Conservation (phyloP, 2,888 invertebrate genomes). For the Spodoptera picta region DNA sequence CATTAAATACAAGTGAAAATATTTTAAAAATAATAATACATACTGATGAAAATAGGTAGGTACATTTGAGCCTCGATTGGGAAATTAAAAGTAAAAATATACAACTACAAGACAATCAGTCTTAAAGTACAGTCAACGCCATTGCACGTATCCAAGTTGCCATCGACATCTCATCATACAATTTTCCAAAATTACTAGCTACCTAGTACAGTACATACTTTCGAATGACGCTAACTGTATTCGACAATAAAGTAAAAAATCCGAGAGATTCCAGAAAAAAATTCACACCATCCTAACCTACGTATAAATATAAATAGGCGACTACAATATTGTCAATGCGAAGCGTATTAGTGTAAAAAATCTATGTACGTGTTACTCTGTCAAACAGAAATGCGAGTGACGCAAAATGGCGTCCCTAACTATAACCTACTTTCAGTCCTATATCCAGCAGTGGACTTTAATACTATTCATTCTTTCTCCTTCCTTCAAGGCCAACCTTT, state of each 20-base stretch:
- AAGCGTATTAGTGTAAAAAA: constrained; percentile 69
- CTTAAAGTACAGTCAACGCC: constrained; percentile 56
- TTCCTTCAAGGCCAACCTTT: not conserved
- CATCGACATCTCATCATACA: constrained; percentile 28
- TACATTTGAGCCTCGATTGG: constrained; percentile 49
- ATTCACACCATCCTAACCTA: constrained; percentile 51
- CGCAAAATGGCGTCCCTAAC: constrained; percentile 5
- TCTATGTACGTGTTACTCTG: constrained; percentile 18
- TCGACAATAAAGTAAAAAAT: constrained; percentile 27
- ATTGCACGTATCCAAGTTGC: constrained; percentile 47
- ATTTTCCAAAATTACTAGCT: constrained; percentile 36
- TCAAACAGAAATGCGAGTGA: constrained; percentile 23
- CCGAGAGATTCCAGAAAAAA: constrained; percentile 16
- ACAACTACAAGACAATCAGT: constrained; percentile 57
- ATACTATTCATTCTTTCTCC: not conserved
- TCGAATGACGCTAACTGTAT: constrained; percentile 43
- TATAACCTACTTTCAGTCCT: not conserved
- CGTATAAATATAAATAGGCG: constrained; percentile 62
- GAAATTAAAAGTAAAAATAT: constrained; percentile 35
- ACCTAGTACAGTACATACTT: not conserved
- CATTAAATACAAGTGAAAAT: constrained; percentile 45
- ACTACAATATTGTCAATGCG: constrained; percentile 78
- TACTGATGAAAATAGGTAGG: constrained; percentile 34
- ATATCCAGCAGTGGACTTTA: constrained; percentile 19
- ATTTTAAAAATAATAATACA: constrained; percentile 45